Evolutionary conservation across 2,888 invertebrate species (phyloP), one percentile per base, ranked within the genome.

Genomic region (Morpho achilles): DNA sequence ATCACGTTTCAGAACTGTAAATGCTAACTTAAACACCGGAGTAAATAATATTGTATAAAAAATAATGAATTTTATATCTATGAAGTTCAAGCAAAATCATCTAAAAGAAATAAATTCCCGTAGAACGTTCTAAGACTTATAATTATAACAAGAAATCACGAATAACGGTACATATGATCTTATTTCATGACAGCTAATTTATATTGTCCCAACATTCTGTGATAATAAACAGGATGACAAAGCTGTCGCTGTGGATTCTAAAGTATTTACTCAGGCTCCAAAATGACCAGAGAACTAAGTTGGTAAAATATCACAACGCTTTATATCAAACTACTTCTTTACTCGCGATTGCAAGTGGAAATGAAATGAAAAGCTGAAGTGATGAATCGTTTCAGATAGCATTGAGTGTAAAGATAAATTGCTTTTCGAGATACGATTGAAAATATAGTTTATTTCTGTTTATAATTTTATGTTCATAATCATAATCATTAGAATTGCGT

Each of bases 341-440:
- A 39, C 51, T 48, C 47, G 23, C 59, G 60, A 51, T 48, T 62
- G 56, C 59, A 59, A 64, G 60, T 53, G 56, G 56, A 58, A 63
- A 62, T 63, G 60, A 62, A 63, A 62, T 66, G 60, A 66, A 62
- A 66, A 64, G 62, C 63, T 47, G 46, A 58, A 23, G 60, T 62
- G 65, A 66, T 66, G 60, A 65, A 66, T 66, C 53, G 60, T 53
- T 62, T 59, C 51, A 64, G 59, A 62, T 58, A 54, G 56, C 58
- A 64, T 61, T 52, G 46, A 45, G 47, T 55, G 56, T 48, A 47
- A 47, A 48, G 16, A 48, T 10, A 48, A 10, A 32, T 9, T 41
- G 40, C 53, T 44, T 47, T 53, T 53, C 7, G 9, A 41, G 41
- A 47, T 53, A 45, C 39, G 39, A 52, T 52, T 52, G 44, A 44